Base-by-base conservation (phyloP, 1,140 invertebrate genomes). In the Drusus annulatus region DNA sequence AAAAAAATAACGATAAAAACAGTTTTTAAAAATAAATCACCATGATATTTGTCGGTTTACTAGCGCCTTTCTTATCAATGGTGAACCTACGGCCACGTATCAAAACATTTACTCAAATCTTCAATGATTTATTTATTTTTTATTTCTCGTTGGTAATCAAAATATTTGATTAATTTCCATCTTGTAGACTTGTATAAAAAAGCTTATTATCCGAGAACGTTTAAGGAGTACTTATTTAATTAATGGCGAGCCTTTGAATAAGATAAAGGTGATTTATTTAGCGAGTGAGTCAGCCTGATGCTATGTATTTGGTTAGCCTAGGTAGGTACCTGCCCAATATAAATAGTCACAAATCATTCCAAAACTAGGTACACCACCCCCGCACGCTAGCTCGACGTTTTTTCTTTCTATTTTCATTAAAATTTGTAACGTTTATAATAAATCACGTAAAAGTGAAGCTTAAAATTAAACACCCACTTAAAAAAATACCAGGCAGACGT, bases 291-390 rank as follows among this genome's bases (percentile, higher is more conserved):
- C 17, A 60, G 23, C 17, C 36, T 45, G 56, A 5, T 23, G 6
- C 23, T 17, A 60, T 5, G 25, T 69, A 69, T 71, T 51, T 52
- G 68, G 31, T 52, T 25, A 54, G 52, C 25, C 36, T 45, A 13
- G 19, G 50, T 51, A 71, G 51, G 51, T 45, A 45, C 36, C 36
- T 71, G 19, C 54, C 21, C 50, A 71, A 71, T 25, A 54, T 71
- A 52, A 71, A 71, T 71, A 71, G 68, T 23, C 45, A 71, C 68
- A 71, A 71, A 71, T 71, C 68, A 71, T 52, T 51, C 19, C 1
- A 10, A 16, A 13, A 52, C 17, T 45, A 45, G 36, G 62, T 31
- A 65, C 62, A 65, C 62, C 62, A 45, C 56, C 68, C 68, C 51
- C 68, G 68, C 68, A 13, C 19, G 68, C 54, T 50, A 71, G 8